Evolutionary conservation across 2,888 invertebrate species (phyloP).

Genomic region (Caenorhabditis sp.): DNA sequence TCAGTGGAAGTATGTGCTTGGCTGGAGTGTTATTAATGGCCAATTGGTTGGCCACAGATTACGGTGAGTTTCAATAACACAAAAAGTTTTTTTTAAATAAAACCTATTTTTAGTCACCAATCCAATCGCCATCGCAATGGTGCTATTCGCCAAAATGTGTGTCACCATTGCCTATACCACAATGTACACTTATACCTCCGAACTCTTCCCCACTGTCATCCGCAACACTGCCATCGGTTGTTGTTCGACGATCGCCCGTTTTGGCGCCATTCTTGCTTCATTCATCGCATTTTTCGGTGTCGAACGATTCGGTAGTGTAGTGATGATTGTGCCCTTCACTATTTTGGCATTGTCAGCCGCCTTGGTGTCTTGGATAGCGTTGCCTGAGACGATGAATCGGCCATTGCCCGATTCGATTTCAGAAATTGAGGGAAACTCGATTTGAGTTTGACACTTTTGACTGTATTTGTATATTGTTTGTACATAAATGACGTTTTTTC

Average conservation of each 20-base stretch:
- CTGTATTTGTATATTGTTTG: neutral
- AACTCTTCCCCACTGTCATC: constrained; percentile 87
- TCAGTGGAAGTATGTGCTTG: constrained; percentile 45
- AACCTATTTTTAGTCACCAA: constrained; percentile 25
- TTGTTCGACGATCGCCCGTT: constrained; percentile 84
- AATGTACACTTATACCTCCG: constrained; percentile 86
- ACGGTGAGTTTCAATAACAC: constrained; percentile 18
- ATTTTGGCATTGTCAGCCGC: constrained; percentile 58
- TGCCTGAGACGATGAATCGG: constrained; percentile 68
- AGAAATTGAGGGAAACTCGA: constrained; percentile 51
- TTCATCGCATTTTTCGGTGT: constrained; percentile 77
- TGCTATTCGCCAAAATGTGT: constrained; percentile 82
- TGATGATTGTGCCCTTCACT: constrained; percentile 67
- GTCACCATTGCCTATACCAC: constrained; percentile 85
- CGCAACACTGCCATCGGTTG: constrained; percentile 86
- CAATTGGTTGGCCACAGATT: constrained; percentile 44
- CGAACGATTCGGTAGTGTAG: constrained; percentile 56
- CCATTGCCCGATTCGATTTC: constrained; percentile 66
- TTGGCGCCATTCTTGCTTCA: constrained; percentile 87
- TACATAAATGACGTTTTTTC: neutral
- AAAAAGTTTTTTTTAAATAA: too few species aligned
- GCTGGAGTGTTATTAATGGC: constrained; percentile 46
- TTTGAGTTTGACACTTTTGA: constrained; percentile 14
- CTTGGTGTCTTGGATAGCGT: constrained; percentile 52
- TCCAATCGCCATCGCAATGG: constrained; percentile 73